Base-by-base conservation (phyloP, 2,797 vertebrate species). In the Xenopus petersii region DNA sequence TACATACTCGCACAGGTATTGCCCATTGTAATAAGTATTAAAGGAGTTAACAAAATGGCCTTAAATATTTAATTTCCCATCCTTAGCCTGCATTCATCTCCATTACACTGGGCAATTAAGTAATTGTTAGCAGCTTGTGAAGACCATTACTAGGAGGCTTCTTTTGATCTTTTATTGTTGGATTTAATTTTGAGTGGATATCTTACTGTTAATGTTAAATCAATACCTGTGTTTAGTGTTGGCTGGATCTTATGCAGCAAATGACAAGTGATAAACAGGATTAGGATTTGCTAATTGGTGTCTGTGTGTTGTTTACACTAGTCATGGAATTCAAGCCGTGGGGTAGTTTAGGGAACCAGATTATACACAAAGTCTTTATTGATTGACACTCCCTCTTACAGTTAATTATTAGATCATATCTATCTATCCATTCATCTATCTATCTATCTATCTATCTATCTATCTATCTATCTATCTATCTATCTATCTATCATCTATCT, bases 241-340 rank as follows among this genome's bases (percentile, higher is more conserved):
- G 84, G 88, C 87, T 88, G 85, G 86, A 82, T 86, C 87, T 89
- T 86, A 56, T 81, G 62, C 77, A 79, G 79, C 86, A 88, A 89
- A 84, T 90, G 89, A 87, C 89, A 83, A 72, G 82, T 89, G 88
- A 90, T 91, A 89, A 91, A 88, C 88, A 85, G 87, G 83, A 84
- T 85, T 82, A 79, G 80, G 83, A 85, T 83, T 86, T 85, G 88
- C 84, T 92, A 92, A 92, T 91, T 92, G 88, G 86, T 87, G 88
- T 90, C 82, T 87, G 85, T 85, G 90, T 88, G 89, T 88, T 87
- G 88, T 92, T 91, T 89, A 86, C 75, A 77, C 86, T 90, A 90
- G 91, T 91, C 84, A 84, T 84, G 80, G 78, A 83, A 73, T 80
- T 80, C 82, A 75, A 84, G 54, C 86, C 87, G 84, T 81, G 82